Conservation (phyloP, 2,797 vertebrate species). For the Erpetoichthys calabaricus region DNA sequence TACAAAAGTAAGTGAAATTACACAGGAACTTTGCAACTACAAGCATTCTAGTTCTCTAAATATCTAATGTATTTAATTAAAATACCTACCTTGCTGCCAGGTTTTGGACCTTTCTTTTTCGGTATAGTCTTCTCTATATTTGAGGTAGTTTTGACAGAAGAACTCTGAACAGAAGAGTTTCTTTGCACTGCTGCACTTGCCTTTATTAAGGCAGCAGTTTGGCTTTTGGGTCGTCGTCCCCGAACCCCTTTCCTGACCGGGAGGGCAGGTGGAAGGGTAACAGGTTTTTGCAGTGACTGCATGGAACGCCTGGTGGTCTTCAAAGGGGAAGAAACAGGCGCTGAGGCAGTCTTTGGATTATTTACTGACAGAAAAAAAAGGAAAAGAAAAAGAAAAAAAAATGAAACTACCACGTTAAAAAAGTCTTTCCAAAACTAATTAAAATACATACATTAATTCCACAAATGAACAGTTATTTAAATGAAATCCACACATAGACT, state of each 20-base stretch:
- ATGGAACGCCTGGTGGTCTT: conserved; percentile 66
- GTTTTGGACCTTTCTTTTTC: conserved; percentile 70
- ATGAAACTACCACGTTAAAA: neutral
- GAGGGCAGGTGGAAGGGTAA: conserved; percentile 33
- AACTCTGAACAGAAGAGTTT: conserved; percentile 31
- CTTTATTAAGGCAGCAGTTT: conserved; percentile 60
- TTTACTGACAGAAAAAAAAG: conserved; percentile 52
- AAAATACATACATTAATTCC: no score
- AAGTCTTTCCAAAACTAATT: no score
- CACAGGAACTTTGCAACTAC: no score
- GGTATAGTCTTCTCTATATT: conserved; percentile 40
- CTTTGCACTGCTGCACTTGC: conserved; percentile 47
- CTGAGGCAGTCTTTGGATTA: conserved; percentile 55
- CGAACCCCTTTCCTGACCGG: conserved; percentile 64
- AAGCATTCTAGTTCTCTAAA: no score
- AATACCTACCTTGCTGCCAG: conserved; percentile 73
- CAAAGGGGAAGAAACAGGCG: conserved; percentile 55
- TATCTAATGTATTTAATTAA: no score
- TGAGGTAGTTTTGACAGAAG: conserved; percentile 32
- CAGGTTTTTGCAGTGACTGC: conserved; percentile 65
- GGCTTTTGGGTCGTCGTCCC: conserved; percentile 55
- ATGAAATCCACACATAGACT: no score
- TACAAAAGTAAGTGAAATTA: no score
- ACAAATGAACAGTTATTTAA: no score
- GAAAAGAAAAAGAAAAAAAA: conserved; percentile 31